These are phyloP conservation scores for Blennius ocellaris DNA, from an alignment of 2,113 vertebrate species.

Conservation along the genomic window DNA sequence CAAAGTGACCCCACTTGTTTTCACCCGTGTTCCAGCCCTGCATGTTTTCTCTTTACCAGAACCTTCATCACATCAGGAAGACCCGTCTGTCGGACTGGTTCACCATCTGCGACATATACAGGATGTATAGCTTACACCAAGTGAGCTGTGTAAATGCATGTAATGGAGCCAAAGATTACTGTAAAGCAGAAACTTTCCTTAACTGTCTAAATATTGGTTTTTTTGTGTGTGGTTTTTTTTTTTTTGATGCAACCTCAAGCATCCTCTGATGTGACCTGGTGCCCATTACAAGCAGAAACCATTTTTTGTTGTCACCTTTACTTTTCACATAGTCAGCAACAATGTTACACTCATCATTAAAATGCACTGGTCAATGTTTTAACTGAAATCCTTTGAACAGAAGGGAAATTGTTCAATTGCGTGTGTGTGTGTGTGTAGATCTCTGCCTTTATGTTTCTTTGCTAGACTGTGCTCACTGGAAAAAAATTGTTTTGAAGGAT, in stretches of 20 bases:
- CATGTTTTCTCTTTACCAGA: slow-evolving; percentile 49
- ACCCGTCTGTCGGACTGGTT: slow-evolving; percentile 61
- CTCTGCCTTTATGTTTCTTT: slow-evolving; percentile 57
- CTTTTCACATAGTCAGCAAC: slow-evolving; percentile 42
- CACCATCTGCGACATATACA: slow-evolving; percentile 2
- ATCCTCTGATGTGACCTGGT: slow-evolving; percentile 24
- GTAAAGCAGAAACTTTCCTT: slow-evolving; percentile 1
- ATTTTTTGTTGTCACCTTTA: slow-evolving; percentile 47
- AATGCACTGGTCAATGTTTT: slow-evolving; percentile 53
- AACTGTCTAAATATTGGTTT: slow-evolving; percentile 4
- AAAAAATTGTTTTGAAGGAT: slow-evolving; percentile 47
- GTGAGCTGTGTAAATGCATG: not conserved
- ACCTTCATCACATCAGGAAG: slow-evolving; percentile 11
- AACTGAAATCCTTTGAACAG: slow-evolving; percentile 46
- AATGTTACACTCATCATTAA: slow-evolving; percentile 48
- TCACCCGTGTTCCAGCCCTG: slow-evolving; percentile 45
- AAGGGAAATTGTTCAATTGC: slow-evolving; percentile 51
- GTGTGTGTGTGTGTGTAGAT: not conserved
- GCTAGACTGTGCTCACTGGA: slow-evolving; percentile 40
- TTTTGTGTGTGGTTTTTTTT: slow-evolving; percentile 12
- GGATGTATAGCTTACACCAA: not conserved
- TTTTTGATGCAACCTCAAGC: slow-evolving; percentile 14
- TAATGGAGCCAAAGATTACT: not conserved
- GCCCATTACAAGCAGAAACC: not conserved
- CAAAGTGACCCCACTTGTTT: slow-evolving; percentile 52